These are phyloP conservation scores for Corythornis madagascariensis DNA, from an alignment of 2,113 vertebrate species.

Conservation along the genomic window DNA sequence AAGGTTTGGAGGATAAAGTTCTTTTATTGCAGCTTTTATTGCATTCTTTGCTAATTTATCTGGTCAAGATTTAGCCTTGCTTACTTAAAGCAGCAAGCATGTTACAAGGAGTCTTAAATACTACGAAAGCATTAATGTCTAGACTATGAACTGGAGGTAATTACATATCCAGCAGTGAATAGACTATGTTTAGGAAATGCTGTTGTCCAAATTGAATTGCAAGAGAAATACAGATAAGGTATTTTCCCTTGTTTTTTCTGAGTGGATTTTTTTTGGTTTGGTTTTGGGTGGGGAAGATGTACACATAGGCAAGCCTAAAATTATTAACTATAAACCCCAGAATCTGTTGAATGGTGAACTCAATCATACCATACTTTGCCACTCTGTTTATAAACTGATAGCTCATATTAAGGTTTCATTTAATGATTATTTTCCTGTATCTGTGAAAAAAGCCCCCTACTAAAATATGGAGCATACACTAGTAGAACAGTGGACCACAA, in stretches of 20 bases:
- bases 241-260: conserved; percentile 12
- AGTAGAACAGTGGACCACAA: background rate
- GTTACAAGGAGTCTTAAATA: conserved; percentile 99
- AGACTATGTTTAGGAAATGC: conserved; percentile 92
- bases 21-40: conserved; percentile 99
- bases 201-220: conserved; percentile 92
- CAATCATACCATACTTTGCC: background rate
- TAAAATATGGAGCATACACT: background rate
- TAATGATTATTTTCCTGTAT: background rate
- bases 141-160: conserved; percentile 97
- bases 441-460: background rate
- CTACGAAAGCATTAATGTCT: conserved; percentile 97
- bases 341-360: conserved; percentile 1
- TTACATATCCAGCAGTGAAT: conserved; percentile 98
- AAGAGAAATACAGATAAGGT: conserved; percentile 85
- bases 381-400: background rate
- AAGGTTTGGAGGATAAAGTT: conserved; percentile 98
- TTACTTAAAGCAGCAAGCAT: conserved; percentile 88
- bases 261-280: background rate
- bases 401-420: background rate
- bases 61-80: conserved; percentile 96
- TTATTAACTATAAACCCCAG: background rate
- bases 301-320: background rate
- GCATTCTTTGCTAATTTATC: conserved; percentile 99
- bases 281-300: background rate